phyloP scores from a whole-genome alignment of 2,888 invertebrate species.

The Dynastes tityus region DNA sequence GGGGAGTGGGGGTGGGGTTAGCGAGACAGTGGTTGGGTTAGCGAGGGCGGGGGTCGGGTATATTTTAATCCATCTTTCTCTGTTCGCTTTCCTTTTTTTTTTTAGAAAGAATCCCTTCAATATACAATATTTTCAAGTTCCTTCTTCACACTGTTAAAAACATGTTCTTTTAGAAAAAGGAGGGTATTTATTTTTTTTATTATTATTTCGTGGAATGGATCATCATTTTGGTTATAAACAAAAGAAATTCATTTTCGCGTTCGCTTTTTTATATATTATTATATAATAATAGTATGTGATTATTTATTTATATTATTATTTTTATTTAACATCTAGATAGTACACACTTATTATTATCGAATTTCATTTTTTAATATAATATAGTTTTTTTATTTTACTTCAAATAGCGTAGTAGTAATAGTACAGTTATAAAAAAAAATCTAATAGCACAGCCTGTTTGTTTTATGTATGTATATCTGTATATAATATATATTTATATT shows the following conservation, averaged over 20 bases:
- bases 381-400: slow-evolving; percentile 2
- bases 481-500: slow-evolving; percentile 10
- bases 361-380: neutral
- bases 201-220: slow-evolving; percentile 16
- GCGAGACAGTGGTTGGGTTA: neutral
- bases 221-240: slow-evolving; percentile 1
- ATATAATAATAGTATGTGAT: slow-evolving; percentile 34
- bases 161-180: neutral
- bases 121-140: neutral
- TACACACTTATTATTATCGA: slow-evolving; percentile 21
- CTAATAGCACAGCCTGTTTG: slow-evolving; percentile 54
- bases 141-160: neutral
- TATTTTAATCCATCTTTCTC: neutral
- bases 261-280: neutral
- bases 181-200: slow-evolving; percentile 5
- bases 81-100: neutral
- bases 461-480: slow-evolving; percentile 47
- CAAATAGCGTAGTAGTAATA: slow-evolving; percentile 7
- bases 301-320: slow-evolving; percentile 20
- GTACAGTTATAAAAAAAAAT: slow-evolving; percentile 56
- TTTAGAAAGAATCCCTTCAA: too few relatives aligned
- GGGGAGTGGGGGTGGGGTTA: slow-evolving; percentile 57
- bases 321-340: slow-evolving; percentile 7
- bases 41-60: too few relatives aligned
- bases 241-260: neutral